phyloP scores from a whole-genome alignment of 2,888 invertebrate species.

The Drosophila lacicola region DNA sequence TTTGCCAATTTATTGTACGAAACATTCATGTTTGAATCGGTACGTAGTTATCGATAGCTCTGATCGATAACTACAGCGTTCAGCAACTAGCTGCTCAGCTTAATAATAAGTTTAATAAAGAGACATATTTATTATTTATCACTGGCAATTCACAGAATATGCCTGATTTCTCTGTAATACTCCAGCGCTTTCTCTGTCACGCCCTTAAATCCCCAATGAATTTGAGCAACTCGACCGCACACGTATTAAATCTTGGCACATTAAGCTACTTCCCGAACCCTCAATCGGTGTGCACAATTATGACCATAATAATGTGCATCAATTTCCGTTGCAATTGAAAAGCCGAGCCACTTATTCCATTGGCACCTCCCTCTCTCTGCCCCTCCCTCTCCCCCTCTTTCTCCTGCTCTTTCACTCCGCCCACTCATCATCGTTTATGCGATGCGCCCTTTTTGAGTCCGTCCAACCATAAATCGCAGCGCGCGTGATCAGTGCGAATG shows the following conservation, averaged over 20 bases:
- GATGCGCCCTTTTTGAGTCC: conserved; percentile 28
- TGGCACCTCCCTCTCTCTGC: conserved; percentile 51
- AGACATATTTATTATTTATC: too few relatives aligned
- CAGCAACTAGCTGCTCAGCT: too few relatives aligned
- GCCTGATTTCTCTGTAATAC: background rate
- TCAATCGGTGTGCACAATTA: conserved; percentile 28
- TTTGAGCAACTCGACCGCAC: conserved; percentile 3
- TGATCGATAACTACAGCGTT: too few relatives aligned
- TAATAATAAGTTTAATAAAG: too few relatives aligned
- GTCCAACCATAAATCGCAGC: conserved; percentile 59
- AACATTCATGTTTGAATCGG: too few relatives aligned
- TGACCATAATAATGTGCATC: conserved; percentile 24
- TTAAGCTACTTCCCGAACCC: conserved; percentile 7
- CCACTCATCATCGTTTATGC: conserved; percentile 26
- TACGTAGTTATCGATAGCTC: too few relatives aligned
- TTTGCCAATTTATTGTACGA: too few relatives aligned
- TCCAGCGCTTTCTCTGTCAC: background rate
- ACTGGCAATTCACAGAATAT: background rate
- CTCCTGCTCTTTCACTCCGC: background rate
- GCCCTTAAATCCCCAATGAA: background rate
- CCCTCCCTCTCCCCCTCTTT: background rate
- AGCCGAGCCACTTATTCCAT: conserved; percentile 54
- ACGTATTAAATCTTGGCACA: conserved; percentile 19
- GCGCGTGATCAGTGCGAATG: conserved; percentile 61
- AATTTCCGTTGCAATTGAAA: conserved; percentile 56